Conservation (phyloP, 2,113 vertebrate genomes). For the Siniperca knerii region DNA sequence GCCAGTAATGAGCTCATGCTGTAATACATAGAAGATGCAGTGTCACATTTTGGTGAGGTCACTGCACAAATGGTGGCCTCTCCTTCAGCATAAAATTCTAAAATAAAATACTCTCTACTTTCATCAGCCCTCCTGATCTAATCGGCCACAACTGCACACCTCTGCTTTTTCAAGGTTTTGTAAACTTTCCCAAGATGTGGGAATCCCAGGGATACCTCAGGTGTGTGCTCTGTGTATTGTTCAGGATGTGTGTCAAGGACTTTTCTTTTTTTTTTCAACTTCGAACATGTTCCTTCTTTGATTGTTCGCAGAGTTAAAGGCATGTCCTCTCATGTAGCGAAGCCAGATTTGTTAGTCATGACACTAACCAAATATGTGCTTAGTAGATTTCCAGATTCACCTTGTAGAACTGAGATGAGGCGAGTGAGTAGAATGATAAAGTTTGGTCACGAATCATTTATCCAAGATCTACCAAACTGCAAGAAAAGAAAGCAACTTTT, state of each 20-base stretch:
- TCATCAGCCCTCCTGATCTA: background rate
- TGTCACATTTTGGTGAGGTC: background rate
- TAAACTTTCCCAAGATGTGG: conserved; percentile 1
- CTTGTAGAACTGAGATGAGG: background rate
- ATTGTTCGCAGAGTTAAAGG: background rate
- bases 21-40: background rate
- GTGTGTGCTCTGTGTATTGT: conserved; percentile 20
- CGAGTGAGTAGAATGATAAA: background rate
- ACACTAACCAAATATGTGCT: background rate
- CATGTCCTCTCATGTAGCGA: conserved; percentile 31
- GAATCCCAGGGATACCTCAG: conserved; percentile 29
- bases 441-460: background rate
- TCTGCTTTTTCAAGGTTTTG: background rate
- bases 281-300: conserved; percentile 6
- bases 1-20: background rate
- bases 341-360: conserved; percentile 6
- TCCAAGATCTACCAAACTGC: background rate
- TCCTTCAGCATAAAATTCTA: background rate
- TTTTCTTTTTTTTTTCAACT: background rate
- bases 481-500: background rate
- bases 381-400: background rate
- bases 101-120: background rate
- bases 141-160: background rate
- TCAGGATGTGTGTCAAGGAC: background rate
- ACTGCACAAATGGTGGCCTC: background rate